These are phyloP conservation scores for Agrilus planipennis DNA, from an alignment of 1,140 invertebrate genomes.

Conservation along the genomic window DNA sequence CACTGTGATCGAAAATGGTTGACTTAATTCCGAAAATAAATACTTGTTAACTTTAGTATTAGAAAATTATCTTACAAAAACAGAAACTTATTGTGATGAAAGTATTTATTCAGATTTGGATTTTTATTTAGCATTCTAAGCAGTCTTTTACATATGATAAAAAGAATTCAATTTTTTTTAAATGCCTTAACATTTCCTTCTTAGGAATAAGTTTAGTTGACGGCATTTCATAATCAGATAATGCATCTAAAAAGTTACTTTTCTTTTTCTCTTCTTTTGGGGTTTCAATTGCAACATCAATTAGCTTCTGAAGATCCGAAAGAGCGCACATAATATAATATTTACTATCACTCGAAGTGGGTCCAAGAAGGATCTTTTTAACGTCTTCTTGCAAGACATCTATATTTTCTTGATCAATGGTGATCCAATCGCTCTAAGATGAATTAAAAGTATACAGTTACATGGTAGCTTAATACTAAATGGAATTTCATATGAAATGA, in stretches of 20 bases:
- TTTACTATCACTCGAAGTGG: slow-evolving; percentile 31
- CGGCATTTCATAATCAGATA: slow-evolving; percentile 35
- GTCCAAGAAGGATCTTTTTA: slow-evolving; percentile 36
- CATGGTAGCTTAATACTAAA: slow-evolving; percentile 9
- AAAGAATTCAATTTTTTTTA: slow-evolving; percentile 60
- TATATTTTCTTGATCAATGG: slow-evolving; percentile 31
- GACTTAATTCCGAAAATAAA: too few species aligned
- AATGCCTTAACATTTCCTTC: slow-evolving; percentile 41
- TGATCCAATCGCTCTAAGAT: slow-evolving; percentile 33
- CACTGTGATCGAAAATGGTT: too few species aligned
- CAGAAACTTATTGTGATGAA: neutral
- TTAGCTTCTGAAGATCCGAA: slow-evolving; percentile 45
- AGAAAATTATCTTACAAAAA: neutral
- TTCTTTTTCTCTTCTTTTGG: slow-evolving; percentile 26
- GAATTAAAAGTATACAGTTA: slow-evolving; percentile 1
- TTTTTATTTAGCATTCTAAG: neutral
- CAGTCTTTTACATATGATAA: slow-evolving; percentile 45
- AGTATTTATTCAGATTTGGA: neutral
- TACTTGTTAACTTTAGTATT: too few species aligned
- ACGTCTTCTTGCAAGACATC: slow-evolving; percentile 33
- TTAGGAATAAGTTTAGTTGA: slow-evolving; percentile 39
- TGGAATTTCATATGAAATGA: too few species aligned
- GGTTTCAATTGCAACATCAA: slow-evolving; percentile 34
- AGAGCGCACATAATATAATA: slow-evolving; percentile 42
- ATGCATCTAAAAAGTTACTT: slow-evolving; percentile 42